A percentile compares a stretch with the other conserved stretches of the same genome.
These are phyloP conservation scores for Prochilodus magdalenae DNA, from an alignment of 2,113 vertebrate species.

Conservation along the genomic window DNA sequence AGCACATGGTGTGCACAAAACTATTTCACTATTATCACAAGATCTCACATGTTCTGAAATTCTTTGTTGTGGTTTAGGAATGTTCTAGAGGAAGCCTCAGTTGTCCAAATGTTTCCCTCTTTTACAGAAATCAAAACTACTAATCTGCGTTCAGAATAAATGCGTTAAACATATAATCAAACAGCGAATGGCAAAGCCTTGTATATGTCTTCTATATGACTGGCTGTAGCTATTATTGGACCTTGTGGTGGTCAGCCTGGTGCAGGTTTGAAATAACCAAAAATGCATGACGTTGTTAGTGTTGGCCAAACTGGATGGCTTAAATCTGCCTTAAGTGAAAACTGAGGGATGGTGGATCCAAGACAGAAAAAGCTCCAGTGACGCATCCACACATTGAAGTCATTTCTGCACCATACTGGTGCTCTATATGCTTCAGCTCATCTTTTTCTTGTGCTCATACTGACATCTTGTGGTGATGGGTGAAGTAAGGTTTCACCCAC, in stretches of 20 bases:
- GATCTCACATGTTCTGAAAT: neutral
- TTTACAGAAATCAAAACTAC: neutral
- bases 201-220: neutral
- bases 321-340: neutral
- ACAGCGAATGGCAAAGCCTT: neutral
- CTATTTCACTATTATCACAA: neutral
- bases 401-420: neutral
- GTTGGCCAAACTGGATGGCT: neutral
- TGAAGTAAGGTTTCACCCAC: neutral
- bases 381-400: slow-evolving; percentile 25
- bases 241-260: neutral
- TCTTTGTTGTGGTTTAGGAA: neutral
- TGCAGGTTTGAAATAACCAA: neutral
- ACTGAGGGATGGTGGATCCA: slow-evolving; percentile 9
- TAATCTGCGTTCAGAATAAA: no score
- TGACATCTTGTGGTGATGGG: slow-evolving; percentile 74
- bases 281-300: neutral
- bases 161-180: no score
- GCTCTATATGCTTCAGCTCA: neutral
- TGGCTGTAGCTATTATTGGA: neutral
- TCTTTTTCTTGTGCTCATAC: slow-evolving; percentile 63
- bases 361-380: neutral
- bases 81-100: neutral
- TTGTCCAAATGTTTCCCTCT: no score
- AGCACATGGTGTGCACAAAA: neutral